Conservation (phyloP, 2,888 invertebrate genomes). For the Lasius fuliginosus region DNA sequence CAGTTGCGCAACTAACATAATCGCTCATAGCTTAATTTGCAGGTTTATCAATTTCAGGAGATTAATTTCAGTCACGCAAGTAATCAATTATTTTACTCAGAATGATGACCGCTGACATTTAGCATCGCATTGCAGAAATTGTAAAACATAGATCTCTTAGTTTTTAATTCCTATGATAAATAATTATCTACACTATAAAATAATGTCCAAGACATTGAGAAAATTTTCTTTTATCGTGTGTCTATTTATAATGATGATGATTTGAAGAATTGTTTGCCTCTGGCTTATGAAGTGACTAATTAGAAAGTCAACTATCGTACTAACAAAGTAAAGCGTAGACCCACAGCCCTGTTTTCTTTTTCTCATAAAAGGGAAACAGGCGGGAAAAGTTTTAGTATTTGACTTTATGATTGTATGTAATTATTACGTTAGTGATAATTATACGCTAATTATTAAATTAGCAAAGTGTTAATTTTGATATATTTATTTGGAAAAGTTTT, state of each 20-base stretch:
- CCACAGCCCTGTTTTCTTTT: not conserved
- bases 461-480: not conserved
- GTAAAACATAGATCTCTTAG: not conserved
- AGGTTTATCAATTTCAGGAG: not conserved
- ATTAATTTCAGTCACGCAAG: constrained; percentile 3
- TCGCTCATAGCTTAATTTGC: not conserved
- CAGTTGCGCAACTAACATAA: not conserved
- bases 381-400: not conserved
- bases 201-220: not conserved
- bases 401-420: not conserved
- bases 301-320: not conserved
- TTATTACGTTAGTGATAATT: not conserved
- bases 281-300: not conserved
- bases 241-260: not conserved
- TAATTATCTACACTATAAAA: not conserved
- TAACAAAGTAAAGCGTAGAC: not conserved
- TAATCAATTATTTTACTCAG: not conserved
- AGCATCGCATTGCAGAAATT: not conserved
- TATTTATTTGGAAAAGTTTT: not conserved
- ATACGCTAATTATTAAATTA: not conserved
- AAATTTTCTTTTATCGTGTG: not conserved
- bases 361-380: not conserved
- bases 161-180: not conserved
- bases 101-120: not conserved
- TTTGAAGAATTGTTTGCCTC: not conserved